Percentiles rank a stretch among this genome's conserved stretches.
Evolutionary conservation across 2,113 vertebrate species (phyloP).

Genomic region (Orthochromis malagaraziensis): DNA sequence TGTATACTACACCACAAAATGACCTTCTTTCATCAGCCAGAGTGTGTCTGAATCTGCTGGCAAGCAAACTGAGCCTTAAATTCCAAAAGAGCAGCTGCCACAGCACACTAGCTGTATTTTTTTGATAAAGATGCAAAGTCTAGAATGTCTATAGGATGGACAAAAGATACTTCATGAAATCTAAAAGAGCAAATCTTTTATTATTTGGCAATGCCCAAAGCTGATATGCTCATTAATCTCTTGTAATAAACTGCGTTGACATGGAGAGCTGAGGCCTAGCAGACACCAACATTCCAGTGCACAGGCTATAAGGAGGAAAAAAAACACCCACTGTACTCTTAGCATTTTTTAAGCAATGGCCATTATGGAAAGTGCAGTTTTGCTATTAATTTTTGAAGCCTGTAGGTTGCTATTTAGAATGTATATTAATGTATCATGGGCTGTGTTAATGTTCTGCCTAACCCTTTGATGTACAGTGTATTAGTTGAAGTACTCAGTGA

Average conservation of each 20-base stretch:
- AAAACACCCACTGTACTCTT: not conserved
- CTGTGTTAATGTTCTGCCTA: not conserved
- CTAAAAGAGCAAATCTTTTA: not conserved
- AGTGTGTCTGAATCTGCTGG: not conserved
- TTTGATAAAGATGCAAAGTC: not conserved
- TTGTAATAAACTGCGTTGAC: not conserved
- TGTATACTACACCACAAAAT: not conserved
- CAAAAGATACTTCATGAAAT: not conserved
- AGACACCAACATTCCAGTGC: not conserved
- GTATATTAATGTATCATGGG: not conserved
- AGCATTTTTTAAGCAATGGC: not conserved
- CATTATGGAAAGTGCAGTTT: not conserved
- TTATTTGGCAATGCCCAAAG: not conserved
- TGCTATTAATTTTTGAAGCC: not conserved
- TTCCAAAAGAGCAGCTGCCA: not conserved
- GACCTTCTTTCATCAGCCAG: not conserved
- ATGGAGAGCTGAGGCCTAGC: not conserved
- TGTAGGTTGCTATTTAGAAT: not conserved
- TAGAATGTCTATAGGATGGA: not conserved
- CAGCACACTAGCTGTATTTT: not conserved
- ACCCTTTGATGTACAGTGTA: not conserved
- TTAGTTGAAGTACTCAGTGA: not conserved
- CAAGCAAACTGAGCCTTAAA: not conserved
- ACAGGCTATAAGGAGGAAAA: not conserved
- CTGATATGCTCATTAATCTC: not conserved